Percentiles rank a stretch among this genome's conserved stretches.
phyloP scores from a whole-genome alignment of 1,140 invertebrate species.

The Galleria mellonella region DNA sequence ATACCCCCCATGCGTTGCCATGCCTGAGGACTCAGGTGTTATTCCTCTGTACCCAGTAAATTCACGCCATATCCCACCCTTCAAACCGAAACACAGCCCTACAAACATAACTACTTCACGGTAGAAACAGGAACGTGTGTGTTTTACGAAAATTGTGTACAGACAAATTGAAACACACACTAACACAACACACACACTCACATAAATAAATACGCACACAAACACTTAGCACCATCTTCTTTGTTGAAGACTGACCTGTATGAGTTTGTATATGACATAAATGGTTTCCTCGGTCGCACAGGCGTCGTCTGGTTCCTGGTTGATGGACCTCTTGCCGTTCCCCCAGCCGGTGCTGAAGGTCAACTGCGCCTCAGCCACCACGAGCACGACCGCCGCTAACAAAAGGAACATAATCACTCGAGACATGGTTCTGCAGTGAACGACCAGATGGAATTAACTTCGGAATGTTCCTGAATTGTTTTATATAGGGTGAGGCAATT shows the following conservation, averaged over 20 bases:
- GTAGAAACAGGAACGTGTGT: no score
- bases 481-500: not conserved
- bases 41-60: no score
- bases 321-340: constrained; percentile 24
- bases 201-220: no score
- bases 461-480: not conserved
- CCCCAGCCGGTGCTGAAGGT: constrained; percentile 34
- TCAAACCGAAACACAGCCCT: no score
- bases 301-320: constrained; percentile 8
- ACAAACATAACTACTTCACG: no score
- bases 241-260: constrained; percentile 32
- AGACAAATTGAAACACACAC: no score
- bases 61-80: no score
- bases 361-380: constrained; percentile 22
- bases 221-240: no score
- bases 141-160: no score
- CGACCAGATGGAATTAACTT: constrained; percentile 16
- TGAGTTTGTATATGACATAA: constrained; percentile 29
- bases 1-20: no score
- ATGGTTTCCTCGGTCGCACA: constrained; percentile 25
- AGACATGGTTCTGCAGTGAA: constrained; percentile 19
- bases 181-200: no score
- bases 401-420: constrained; percentile 15
- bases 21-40: no score
- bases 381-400: constrained; percentile 10